Conservation (phyloP, 1,140 invertebrate genomes). For the Trialeurodes vaporariorum region DNA sequence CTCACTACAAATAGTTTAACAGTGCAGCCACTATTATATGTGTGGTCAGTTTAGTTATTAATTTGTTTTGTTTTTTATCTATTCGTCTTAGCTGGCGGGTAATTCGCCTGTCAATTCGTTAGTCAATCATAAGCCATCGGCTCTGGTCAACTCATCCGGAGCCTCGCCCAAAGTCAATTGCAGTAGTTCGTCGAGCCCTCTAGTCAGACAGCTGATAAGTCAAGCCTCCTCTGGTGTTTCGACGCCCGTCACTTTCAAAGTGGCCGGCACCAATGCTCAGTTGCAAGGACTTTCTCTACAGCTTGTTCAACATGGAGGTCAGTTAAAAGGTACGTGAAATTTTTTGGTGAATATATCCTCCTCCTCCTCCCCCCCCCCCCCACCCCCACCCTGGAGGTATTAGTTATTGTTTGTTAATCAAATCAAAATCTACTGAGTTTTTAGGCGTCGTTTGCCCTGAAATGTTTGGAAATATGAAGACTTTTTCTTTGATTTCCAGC, state of each 20-base stretch:
- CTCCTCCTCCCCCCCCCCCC: too few relatives aligned
- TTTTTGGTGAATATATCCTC: too few relatives aligned
- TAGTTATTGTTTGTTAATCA: too few relatives aligned
- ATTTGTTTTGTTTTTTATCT: too few relatives aligned
- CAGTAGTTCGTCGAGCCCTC: constrained; percentile 1
- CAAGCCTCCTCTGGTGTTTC: constrained; percentile 6
- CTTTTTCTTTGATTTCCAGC: too few relatives aligned
- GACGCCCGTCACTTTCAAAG: constrained; percentile 34
- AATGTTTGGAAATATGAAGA: too few relatives aligned
- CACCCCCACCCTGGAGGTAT: too few relatives aligned
- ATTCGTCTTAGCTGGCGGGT: background rate
- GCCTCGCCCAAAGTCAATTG: background rate
- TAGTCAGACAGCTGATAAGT: constrained; percentile 18
- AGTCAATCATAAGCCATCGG: background rate
- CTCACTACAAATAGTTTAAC: too few relatives aligned
- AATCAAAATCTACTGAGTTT: too few relatives aligned
- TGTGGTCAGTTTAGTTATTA: too few relatives aligned
- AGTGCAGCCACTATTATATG: too few relatives aligned
- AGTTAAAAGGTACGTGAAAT: constrained; percentile 43
- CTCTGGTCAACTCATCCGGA: background rate
- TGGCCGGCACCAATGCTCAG: constrained; percentile 35
- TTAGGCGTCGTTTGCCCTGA: too few relatives aligned
- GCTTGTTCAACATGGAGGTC: constrained; percentile 44
- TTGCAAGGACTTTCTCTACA: constrained; percentile 43
- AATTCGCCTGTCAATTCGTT: background rate